Base-by-base conservation (phyloP, 1,140 invertebrate genomes). In the Ridgeia piscesae region DNA sequence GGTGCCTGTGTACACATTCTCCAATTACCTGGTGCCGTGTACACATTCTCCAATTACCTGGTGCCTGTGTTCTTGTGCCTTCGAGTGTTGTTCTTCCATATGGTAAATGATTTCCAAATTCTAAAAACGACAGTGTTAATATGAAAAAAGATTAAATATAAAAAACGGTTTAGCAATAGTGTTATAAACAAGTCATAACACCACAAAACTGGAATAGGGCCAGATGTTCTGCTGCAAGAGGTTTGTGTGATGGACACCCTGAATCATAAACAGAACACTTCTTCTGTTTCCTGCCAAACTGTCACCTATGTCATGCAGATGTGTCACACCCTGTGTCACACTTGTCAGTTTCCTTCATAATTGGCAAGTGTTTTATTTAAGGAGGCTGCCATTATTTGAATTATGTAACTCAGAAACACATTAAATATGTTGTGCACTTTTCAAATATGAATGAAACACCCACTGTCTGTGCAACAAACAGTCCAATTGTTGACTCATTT, bases 91-190 rank as follows among this genome's bases (percentile, higher is more conserved):
- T 94, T 94, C 77, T 92, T 94, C 95, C 95, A 95, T 88, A 93
- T 92, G 92, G 94, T 94, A 89, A 95, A 95, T 34, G 95, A 94
- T 91, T 95, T 95, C 94, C 95, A 95, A 89, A 94, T 92, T 92
- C 95, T 95, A 91, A 31, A 92, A 34, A n/a, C 17, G 92, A 34
- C 33, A 88, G 34, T 88, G 42, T 48, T 33, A 42, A 27, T n/a
- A 6, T 89, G 58, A 89, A 34, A n/a, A 33, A 89, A 88, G 11
- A 88, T 11, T 27, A 89, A 33, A 89, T 89, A 6, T 34, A n/a
- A 34, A 90, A 90, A 90, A 2, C 11, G 89, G 33, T 33, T 90
- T 34, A 34, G 33, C 35, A 90, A 21, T 33, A 21, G 33, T 14
- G 21, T 35, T 21, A 90, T 14, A 90, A 90, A 90, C 33, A 33